Base-by-base conservation (phyloP, 2,113 vertebrate genomes). In the Alces alces region DNA sequence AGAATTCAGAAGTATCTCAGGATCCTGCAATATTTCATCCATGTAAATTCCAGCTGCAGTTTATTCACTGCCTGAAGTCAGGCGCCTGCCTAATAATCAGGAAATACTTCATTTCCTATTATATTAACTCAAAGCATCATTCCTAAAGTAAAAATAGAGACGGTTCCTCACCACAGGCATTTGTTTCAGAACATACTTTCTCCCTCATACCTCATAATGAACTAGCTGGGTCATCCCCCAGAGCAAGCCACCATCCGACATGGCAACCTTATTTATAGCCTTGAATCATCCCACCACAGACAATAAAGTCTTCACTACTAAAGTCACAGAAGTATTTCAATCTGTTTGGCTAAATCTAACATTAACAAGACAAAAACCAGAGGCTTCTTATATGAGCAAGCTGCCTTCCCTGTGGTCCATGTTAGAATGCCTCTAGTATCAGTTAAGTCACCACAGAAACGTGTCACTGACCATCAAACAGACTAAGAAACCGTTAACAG, bases 1-100 rank as follows among this genome's bases (percentile, higher is more conserved):
- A 97, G 93, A 97, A 92, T 47, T 94, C 92, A 93, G 83, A 92
- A 91, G 76, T 21, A 76, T 45, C 76, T 43, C 91, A 25, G 39
- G 47, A 91, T 90, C 33, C 82, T 96, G 58, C 61, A 92, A 5
- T 70, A 96, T 54, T 73, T 96, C 80, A 93, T 43, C 6, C 23
- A 23, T 25, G 52, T 45, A 90, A 91, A 94, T 95, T 91, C 98
- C 90, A 73, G 64, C 33, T 60, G 23, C 61, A 96, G 60, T 95
- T 92, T 52, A 91, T 12, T 39, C 28, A 84, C 1, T 89, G 47
- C 76, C 76, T 97, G 30, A 95, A 96, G 82, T 91, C 58, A 83
- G 57, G 43, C 2, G 19, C 30, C 25, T 87, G 10, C 33, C 70
- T 76, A 92, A 92, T 33, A 80, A 87, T 54, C 73, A 91, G 61